Evolutionary conservation across 2,888 invertebrate species (phyloP), one percentile per base, ranked within the genome.

Genomic region (Cylindroiulus punctatus): DNA sequence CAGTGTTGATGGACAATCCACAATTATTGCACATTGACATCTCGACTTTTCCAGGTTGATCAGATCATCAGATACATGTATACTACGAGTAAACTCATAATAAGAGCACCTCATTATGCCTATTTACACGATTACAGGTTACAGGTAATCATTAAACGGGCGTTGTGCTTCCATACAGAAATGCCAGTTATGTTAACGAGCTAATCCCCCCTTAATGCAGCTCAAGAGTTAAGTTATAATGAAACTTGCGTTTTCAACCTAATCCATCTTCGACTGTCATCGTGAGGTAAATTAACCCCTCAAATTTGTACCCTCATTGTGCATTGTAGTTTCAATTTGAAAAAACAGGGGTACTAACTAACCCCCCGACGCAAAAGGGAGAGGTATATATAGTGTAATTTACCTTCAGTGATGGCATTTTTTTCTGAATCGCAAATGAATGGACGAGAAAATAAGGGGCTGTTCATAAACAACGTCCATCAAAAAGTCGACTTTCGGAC

Each of bases 271-370:
- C 26, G 26, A 8, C 76, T 76, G 76, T 76, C 76, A 76, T 30
- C 76, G 76, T 26, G 14, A 76, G 22, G 76, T 76, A 76, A 76
- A 76, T 76, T 76, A 76, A 76, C 76, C 76, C 76, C 76, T 76
- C 76, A 76, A 76, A 30, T 7, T 12, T 30, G 8, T 76, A 26
- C 76, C 76, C 76, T 30, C 22, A 12, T 30, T 76, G 1, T 30
- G 30, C 22, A 12, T 30, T 76, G 1, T 30, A 76, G 26, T 76
- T 76, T 10, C 76, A 52, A 19, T 52, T 10, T 52, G 17, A 52
- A 17, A 19, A 10, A n/a, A 22, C 65, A 26, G n/a, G 26, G 8
- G 65, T 22, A 76, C 30, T 26, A 30, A 4, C 30, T 76, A 30
- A 76, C 22, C 22, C 30, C 22, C 22, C 30, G 30, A 30, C 76